These are phyloP conservation scores for Vidua macroura DNA, from an alignment of 2,113 vertebrate species.

Conservation along the genomic window DNA sequence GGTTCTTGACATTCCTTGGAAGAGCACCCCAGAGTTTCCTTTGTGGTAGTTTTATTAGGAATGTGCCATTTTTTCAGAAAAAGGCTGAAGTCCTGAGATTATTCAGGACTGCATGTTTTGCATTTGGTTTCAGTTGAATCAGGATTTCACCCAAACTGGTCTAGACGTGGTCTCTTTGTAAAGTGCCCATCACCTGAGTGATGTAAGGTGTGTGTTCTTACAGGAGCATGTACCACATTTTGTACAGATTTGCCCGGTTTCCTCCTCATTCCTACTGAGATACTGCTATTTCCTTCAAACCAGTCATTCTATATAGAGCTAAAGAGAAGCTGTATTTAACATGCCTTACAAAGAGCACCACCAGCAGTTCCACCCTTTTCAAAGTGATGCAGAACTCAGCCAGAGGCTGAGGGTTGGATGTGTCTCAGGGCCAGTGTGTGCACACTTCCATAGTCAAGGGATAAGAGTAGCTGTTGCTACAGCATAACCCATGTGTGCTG, in stretches of 20 bases:
- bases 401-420: not conserved
- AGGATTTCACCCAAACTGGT: not conserved
- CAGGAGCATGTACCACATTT: not conserved
- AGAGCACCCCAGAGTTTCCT: not conserved
- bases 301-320: not conserved
- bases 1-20: not conserved
- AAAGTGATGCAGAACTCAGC: not conserved
- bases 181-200: not conserved
- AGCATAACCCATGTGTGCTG: not conserved
- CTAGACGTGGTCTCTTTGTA: accelerated
- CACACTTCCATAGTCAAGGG: not conserved
- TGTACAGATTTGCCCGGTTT: not conserved
- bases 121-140: not conserved
- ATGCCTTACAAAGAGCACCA: not conserved
- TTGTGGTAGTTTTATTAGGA: not conserved
- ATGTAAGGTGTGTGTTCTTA: not conserved
- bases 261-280: not conserved
- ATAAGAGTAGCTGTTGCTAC: not conserved
- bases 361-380: not conserved
- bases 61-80: not conserved
- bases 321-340: not conserved
- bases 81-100: not conserved
- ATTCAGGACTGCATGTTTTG: not conserved
- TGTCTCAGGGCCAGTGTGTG: not conserved
- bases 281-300: not conserved